Conservation (phyloP, 2,888 invertebrate species). For the Drosophila nigricruria region DNA sequence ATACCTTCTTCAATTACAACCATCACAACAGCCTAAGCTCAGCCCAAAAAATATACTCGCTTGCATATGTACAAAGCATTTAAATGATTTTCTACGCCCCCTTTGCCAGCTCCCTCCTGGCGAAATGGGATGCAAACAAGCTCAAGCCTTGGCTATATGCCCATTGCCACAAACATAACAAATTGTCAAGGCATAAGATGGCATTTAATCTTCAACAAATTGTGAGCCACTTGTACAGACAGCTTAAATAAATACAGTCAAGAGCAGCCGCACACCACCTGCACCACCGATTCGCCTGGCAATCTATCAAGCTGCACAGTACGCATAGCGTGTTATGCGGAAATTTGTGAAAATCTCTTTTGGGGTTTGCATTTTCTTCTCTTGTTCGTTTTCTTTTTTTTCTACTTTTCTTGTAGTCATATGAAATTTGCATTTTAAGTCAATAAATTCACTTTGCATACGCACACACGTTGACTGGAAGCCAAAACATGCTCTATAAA, state of each 20-base stretch:
- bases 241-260: conserved; percentile 75
- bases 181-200: conserved; percentile 80
- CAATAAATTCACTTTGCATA: conserved; percentile 85
- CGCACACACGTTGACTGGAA: conserved; percentile 65
- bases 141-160: conserved; percentile 45
- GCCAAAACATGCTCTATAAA: conserved; percentile 77
- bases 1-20: background rate
- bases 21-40: background rate
- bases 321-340: conserved; percentile 71
- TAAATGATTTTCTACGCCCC: conserved; percentile 27
- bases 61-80: conserved; percentile 12
- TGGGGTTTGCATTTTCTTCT: conserved; percentile 31
- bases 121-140: conserved; percentile 49
- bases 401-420: conserved; percentile 50
- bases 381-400: conserved; percentile 11
- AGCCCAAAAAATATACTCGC: background rate
- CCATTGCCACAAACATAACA: conserved; percentile 60
- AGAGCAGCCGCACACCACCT: conserved; percentile 23
- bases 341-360: conserved; percentile 77
- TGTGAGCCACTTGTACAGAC: conserved; percentile 78
- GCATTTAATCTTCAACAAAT: conserved; percentile 80
- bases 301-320: conserved; percentile 70
- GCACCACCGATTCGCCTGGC: conserved; percentile 41
- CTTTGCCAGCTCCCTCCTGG: background rate
- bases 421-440: conserved; percentile 84